These are phyloP conservation scores for Scaptomyza graminum DNA, from an alignment of 1,140 invertebrate species.

Conservation along the genomic window DNA sequence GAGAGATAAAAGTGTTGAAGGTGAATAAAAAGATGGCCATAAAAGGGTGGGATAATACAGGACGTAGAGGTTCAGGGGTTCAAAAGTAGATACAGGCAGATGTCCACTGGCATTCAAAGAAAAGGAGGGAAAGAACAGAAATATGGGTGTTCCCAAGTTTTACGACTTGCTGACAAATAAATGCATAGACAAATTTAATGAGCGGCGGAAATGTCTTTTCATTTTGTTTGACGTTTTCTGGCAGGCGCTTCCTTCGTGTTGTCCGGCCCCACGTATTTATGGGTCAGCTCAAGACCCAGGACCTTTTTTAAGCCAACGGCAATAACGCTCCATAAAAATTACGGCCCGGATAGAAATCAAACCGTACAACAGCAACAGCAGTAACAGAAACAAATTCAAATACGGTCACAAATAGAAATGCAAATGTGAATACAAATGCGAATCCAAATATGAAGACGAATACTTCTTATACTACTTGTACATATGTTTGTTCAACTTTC, in stretches of 20 bases:
- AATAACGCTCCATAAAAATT: constrained; percentile 55
- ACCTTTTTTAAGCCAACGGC: constrained; percentile 42
- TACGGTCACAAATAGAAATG: constrained; percentile 7
- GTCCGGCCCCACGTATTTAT: constrained; percentile 31
- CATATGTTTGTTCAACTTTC: constrained; percentile 45
- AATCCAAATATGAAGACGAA: constrained; percentile 16
- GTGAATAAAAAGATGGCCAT: neutral
- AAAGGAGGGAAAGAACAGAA: constrained; percentile 31
- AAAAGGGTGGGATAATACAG: constrained; percentile 1
- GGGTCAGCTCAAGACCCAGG: neutral
- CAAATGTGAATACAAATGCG: constrained; percentile 9
- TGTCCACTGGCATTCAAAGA: constrained; percentile 1
- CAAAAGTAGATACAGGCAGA: neutral
- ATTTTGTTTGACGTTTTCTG: constrained; percentile 39
- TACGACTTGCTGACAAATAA: constrained; percentile 81
- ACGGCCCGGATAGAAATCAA: constrained; percentile 45
- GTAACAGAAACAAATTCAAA: constrained; percentile 30
- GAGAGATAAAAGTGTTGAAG: neutral
- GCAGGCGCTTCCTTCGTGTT: neutral
- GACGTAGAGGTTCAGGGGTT: no score
- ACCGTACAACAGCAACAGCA: constrained; percentile 9
- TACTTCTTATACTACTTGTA: constrained; percentile 3
- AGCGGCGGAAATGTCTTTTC: constrained; percentile 75
- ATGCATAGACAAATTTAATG: constrained; percentile 80
- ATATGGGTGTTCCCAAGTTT: constrained; percentile 63